Evolutionary conservation across 2,113 vertebrate genomes (phyloP), one percentile per base, ranked within the genome.

Genomic region (Phaetusa simplex): DNA sequence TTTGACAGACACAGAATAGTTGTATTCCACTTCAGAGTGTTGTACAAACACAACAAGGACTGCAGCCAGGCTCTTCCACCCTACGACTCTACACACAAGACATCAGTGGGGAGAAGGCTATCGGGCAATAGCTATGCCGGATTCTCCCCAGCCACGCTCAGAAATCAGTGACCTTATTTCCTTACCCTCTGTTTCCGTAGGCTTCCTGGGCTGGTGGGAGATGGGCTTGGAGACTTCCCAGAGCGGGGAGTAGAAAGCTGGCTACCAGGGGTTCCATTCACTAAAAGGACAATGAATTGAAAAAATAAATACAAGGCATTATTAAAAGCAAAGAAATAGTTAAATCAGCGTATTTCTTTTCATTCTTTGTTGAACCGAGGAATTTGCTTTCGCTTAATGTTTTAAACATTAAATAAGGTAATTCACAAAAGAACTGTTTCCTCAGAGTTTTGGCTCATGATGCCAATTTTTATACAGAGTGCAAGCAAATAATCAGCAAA

Each of bases 161-260:
- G 87, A 93, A 73, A 92, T 52, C 36, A 94, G 62, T 86, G 91
- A n/a, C 88, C 90, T 96, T 78, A 59, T 83, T 95, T 95, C 84
- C 98, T 99, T 98, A 99, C 99, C 99, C 99, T 99, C 97, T 99
- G 98, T 98, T 99, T 99, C 95, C 99, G 97, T 92, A 99, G 98
- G 96, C 99, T 99, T 92, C 99, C 99, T 22, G 99, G 99, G 97
- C 99, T 99, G 96, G 99, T 99, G 83, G 99, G 99, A 92, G 99
- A 99, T 16, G 99, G 99, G 88, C 99, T 99, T 74, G 99, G 99
- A 86, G 99, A 99, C 96, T 99, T 99, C 95, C 99, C 99, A 76
- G 99, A 99, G 36, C 99, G 99, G 55, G 99, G 99, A 84, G 99
- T 99, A 50, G 99, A 99, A 82, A 99, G 99, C 97, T 99, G 99